Evolutionary conservation across 1,140 invertebrate genomes (phyloP), one percentile per base, ranked within the genome.

Genomic region (Trachymyrmex septentrionalis): DNA sequence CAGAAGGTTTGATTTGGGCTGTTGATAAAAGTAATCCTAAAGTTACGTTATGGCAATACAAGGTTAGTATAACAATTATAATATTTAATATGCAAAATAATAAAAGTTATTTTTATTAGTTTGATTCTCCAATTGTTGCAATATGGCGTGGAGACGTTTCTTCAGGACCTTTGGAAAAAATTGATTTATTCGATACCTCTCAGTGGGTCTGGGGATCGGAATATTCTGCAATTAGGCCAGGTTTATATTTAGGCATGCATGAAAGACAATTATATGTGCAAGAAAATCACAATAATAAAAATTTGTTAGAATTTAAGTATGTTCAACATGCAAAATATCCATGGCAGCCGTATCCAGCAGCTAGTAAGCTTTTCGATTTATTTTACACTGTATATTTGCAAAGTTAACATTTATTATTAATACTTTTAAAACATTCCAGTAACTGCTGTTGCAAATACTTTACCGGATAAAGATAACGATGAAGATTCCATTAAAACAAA

Each of bases 211-310:
- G 93, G 87, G 92, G 94, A 19, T 90, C 94, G 2, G 94, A 95
- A 7, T 90, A 93, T 77, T 84, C 91, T 38, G 12, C 38, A 73
- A 85, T 95, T 67, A 94, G 95, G 64, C 97, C 98, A 1, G 96
- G 97, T 14, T 95, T 99, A 3, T 99, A 99, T 95, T 94, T 99
- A 53, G 98, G 98, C 61, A 97, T 98, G 95, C 97, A 99, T 94
- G 96, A 98, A 44, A 97, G 97, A 90, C 98, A 98, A 96, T 93
- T 98, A 9, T 98, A 98, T 90, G 97, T 98, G 87, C 97, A 98
- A 95, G 97, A 97, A 94, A 97, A 96, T 91, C 92, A 93, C 21
- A 86, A 91, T 91, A 94, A 93, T 30, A 87, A 86, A 91, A 92
- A 94, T 94, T 66, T 87, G 87, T 90, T 94, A 90, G 94, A 93